A percentile compares a stretch with the other conserved stretches of the same genome.
Evolutionary conservation across 1,140 invertebrate genomes (phyloP).

Genomic region (Cydia strobilella): DNA sequence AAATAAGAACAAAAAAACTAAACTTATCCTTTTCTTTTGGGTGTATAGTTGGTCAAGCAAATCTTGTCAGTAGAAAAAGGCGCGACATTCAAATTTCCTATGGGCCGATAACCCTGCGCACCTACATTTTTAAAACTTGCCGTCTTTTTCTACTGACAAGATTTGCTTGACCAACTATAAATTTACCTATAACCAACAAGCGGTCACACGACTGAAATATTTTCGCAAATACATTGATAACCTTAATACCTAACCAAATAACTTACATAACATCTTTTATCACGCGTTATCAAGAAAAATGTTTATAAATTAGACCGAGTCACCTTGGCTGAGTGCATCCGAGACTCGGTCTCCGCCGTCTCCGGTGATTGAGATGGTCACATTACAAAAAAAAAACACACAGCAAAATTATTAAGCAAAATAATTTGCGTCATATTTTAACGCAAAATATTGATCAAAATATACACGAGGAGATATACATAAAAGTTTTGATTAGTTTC

Average conservation of each 20-base stretch:
- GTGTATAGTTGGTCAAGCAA: no score
- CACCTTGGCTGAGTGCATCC: slow-evolving; percentile 45
- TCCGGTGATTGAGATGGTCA: not conserved
- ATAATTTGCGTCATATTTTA: not conserved
- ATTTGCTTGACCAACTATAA: not conserved
- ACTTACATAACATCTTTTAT: slow-evolving; percentile 11
- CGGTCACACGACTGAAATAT: not conserved
- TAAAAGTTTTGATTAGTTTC: no score
- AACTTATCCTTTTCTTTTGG: no score
- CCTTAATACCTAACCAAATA: slow-evolving; percentile 5
- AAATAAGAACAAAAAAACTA: no score
- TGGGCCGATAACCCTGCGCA: no score
- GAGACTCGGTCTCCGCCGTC: not conserved
- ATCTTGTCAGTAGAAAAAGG: no score
- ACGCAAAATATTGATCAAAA: not conserved
- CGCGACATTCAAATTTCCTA: no score
- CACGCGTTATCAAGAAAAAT: slow-evolving; percentile 22
- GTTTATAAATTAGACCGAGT: slow-evolving; percentile 44
- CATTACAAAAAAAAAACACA: not conserved
- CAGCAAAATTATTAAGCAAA: not conserved
- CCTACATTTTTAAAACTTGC: no score
- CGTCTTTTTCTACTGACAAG: no score
- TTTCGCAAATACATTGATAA: slow-evolving; percentile 15
- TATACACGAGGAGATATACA: no score
- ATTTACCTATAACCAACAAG: not conserved